phyloP scores from a whole-genome alignment of 2,888 invertebrate genomes.

The Sinhomidia bicolor region DNA sequence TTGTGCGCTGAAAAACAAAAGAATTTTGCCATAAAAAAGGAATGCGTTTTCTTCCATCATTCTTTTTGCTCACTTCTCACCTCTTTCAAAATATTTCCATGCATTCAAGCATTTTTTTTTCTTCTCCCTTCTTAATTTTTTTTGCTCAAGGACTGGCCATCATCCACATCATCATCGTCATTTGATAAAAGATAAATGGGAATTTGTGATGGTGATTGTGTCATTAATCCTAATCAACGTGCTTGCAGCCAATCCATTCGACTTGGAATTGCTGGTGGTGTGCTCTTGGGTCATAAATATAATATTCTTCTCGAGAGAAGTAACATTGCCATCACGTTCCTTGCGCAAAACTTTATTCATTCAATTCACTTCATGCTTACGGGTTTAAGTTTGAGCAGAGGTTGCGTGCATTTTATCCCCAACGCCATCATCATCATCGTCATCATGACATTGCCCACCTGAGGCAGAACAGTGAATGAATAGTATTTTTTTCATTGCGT shows the following conservation, averaged over 20 bases:
- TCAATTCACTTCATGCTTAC: too few species aligned
- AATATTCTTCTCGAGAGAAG: too few species aligned
- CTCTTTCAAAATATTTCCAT: background rate
- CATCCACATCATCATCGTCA: background rate
- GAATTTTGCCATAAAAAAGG: background rate
- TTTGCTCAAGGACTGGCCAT: background rate
- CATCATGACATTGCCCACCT: background rate
- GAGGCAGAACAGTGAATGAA: background rate
- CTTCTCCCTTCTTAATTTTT: background rate
- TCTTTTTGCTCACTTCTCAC: background rate
- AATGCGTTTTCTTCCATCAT: background rate
- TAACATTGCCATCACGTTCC: too few species aligned
- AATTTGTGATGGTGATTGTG: slow-evolving; percentile 45
- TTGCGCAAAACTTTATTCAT: too few species aligned
- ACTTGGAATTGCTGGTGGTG: background rate
- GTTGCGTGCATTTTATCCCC: background rate
- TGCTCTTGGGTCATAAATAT: too few species aligned
- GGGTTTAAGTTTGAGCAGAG: too few species aligned
- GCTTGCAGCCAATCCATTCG: background rate
- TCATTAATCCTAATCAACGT: slow-evolving; percentile 66
- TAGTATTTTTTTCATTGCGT: background rate
- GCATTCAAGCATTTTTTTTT: background rate
- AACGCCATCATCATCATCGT: background rate
- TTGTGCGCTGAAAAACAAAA: background rate
- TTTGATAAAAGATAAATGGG: slow-evolving; percentile 35